phyloP scores from a whole-genome alignment of 2,113 vertebrate genomes.

The Buteo buteo region DNA sequence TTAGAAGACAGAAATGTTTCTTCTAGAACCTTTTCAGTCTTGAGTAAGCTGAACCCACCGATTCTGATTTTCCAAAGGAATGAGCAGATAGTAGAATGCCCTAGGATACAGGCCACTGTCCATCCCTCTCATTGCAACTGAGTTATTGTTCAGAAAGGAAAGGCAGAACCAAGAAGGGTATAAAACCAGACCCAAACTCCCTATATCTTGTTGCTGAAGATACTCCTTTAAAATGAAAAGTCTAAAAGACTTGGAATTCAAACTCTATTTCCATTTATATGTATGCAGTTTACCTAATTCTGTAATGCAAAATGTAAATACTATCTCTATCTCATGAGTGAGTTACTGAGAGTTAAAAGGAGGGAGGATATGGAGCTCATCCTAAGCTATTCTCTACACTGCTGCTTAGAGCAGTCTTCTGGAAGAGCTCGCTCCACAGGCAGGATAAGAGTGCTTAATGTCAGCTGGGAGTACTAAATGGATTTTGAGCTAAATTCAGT shows the following conservation, averaged over 20 bases:
- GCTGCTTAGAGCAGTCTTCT: not conserved
- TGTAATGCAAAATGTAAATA: not conserved
- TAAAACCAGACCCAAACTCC: not conserved
- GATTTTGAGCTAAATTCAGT: not conserved
- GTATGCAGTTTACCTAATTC: not conserved
- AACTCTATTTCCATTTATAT: not conserved
- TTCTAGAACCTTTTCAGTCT: not conserved
- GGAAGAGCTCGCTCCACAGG: not conserved
- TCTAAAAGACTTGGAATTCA: not conserved
- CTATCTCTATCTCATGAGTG: not conserved
- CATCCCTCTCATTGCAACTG: not conserved
- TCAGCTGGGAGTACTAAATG: slow-evolving; percentile 10
- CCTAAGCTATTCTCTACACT: not conserved
- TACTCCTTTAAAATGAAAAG: not conserved
- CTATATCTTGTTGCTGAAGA: not conserved
- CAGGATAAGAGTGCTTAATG: not conserved
- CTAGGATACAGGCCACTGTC: not conserved
- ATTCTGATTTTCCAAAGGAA: not conserved
- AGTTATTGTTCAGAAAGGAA: not conserved
- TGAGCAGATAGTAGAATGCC: not conserved
- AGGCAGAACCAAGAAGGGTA: not conserved
- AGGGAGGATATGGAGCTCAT: not conserved
- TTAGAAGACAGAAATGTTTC: not conserved
- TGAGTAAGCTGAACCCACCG: not conserved
- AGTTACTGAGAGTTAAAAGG: not conserved